These are phyloP conservation scores for Drepana falcataria DNA, from an alignment of 2,888 invertebrate species.

Conservation along the genomic window DNA sequence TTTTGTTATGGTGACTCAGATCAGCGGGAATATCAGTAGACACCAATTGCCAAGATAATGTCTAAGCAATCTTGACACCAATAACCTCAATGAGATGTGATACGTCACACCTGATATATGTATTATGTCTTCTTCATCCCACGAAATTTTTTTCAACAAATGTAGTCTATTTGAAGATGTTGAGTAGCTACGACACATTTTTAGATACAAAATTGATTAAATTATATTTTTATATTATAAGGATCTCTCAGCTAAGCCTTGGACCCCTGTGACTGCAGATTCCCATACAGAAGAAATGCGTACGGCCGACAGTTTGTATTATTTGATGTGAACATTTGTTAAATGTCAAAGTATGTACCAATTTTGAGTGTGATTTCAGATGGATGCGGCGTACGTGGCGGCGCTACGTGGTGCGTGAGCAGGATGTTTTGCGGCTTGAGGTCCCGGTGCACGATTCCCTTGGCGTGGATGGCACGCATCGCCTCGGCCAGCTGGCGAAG, in stretches of 20 bases:
- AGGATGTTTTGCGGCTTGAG: constrained; percentile 99
- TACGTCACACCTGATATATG: not conserved
- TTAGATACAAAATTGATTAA: too few species aligned
- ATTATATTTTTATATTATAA: too few species aligned
- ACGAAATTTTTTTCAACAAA: too few species aligned
- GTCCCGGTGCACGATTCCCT: constrained; percentile 99
- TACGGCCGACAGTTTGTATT: not conserved
- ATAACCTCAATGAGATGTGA: not conserved
- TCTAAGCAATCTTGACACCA: not conserved
- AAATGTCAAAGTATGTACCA: constrained; percentile 75
- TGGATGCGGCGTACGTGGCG: constrained; percentile 82
- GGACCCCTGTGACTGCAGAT: too few species aligned
- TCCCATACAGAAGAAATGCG: too few species aligned
- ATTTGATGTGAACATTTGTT: not conserved
- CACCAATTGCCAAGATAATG: not conserved
- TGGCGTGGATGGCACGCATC: constrained; percentile 97
- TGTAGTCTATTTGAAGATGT: too few species aligned
- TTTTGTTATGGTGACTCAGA: not conserved
- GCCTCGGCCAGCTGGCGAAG: constrained; percentile 97
- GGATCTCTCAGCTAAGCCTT: too few species aligned
- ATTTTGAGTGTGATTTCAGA: constrained; percentile 96
- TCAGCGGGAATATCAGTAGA: not conserved
- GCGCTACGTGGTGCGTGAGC: constrained; percentile 87
- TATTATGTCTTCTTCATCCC: too few species aligned
- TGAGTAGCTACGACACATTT: too few species aligned